A percentile compares a stretch with the other conserved stretches of the same genome.
phyloP scores from a whole-genome alignment of 1,140 invertebrate species.

The Tetragnatha versicolor region DNA sequence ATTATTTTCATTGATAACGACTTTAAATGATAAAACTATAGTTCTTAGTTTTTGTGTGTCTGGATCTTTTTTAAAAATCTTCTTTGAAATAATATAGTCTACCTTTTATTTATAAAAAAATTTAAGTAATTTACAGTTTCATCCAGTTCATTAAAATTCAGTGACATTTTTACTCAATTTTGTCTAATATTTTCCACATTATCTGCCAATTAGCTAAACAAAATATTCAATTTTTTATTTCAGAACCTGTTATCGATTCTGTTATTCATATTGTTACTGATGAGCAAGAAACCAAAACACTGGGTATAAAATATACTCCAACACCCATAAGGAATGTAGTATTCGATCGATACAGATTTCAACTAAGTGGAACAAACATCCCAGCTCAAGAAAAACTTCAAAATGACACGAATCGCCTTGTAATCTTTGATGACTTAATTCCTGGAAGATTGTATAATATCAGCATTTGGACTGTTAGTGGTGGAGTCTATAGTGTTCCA shows the following conservation, averaged over 20 bases:
- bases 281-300: constrained; percentile 71
- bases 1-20: too few relatives aligned
- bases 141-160: too few relatives aligned
- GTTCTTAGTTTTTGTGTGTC: too few relatives aligned
- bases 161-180: too few relatives aligned
- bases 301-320: constrained; percentile 61
- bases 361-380: constrained; percentile 58
- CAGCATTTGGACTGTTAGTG: constrained; percentile 89
- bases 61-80: too few relatives aligned
- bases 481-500: constrained; percentile 81
- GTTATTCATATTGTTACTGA: constrained; percentile 88
- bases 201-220: not conserved
- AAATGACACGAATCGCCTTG: constrained; percentile 80
- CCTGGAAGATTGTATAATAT: constrained; percentile 86
- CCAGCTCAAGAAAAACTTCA: constrained; percentile 74
- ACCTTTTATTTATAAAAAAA: too few relatives aligned
- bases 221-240: constrained; percentile 54
- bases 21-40: too few relatives aligned
- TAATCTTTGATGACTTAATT: constrained; percentile 79
- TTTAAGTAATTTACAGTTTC: too few relatives aligned
- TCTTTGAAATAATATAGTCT: too few relatives aligned
- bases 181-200: not conserved
- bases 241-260: constrained; percentile 88
- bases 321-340: constrained; percentile 59
- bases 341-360: constrained; percentile 60